phyloP scores from a whole-genome alignment of 1,140 invertebrate genomes.

The Lepidurus arcticus region DNA sequence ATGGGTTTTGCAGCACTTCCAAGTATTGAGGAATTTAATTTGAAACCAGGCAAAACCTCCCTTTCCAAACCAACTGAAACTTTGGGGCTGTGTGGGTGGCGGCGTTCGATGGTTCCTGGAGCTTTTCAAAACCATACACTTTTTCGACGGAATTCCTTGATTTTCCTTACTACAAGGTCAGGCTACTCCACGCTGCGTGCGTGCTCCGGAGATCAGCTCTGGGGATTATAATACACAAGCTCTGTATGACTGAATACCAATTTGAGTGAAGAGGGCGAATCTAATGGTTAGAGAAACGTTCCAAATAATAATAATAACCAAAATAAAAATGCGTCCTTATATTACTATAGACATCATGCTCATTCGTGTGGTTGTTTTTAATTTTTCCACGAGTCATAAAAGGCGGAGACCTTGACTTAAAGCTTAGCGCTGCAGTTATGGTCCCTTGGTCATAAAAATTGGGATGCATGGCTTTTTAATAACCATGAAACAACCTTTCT shows the following conservation, averaged over 20 bases:
- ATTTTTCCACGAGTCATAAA: slow-evolving; percentile 9
- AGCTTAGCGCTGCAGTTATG: background rate
- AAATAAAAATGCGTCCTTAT: background rate
- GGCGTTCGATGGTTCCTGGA: too few species aligned
- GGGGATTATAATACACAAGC: background rate
- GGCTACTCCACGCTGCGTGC: background rate
- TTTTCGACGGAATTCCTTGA: background rate
- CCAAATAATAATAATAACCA: background rate
- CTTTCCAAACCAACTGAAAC: too few species aligned
- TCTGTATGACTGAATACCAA: background rate
- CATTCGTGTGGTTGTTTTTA: background rate
- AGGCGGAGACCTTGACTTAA: background rate
- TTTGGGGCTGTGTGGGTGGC: background rate
- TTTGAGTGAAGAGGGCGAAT: slow-evolving; percentile 12
- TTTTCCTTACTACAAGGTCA: background rate
- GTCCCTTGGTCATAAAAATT: slow-evolving; percentile 5
- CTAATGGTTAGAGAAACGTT: background rate
- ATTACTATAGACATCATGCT: background rate
- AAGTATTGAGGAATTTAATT: background rate
- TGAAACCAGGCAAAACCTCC: background rate
- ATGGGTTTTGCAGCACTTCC: background rate
- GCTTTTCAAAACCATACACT: background rate
- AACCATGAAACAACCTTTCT: slow-evolving; percentile 10
- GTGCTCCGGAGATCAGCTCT: slow-evolving; percentile 6
- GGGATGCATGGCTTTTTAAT: slow-evolving; percentile 18